These are phyloP conservation scores for Copsychus sechellarum DNA, from an alignment of 2,113 vertebrate species.

Conservation along the genomic window DNA sequence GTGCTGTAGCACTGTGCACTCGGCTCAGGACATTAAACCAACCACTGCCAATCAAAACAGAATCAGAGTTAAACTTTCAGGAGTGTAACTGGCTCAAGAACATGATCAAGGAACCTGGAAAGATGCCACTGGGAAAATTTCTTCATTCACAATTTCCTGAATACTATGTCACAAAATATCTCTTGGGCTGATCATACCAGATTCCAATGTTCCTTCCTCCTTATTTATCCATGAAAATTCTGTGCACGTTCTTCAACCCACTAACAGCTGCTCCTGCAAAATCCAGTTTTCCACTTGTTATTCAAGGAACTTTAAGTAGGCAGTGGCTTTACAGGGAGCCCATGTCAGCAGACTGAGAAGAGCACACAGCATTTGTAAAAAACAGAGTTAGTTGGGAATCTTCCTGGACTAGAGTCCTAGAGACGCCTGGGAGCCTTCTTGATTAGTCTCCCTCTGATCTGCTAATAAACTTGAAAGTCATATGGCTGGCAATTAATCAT, in stretches of 20 bases:
- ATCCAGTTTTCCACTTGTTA: slow-evolving; percentile 17
- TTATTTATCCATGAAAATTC: slow-evolving; percentile 29
- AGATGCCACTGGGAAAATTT: neutral
- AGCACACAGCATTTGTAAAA: neutral
- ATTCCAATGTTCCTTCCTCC: neutral
- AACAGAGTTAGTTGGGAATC: neutral
- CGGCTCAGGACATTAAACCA: slow-evolving; percentile 91
- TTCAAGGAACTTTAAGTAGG: neutral
- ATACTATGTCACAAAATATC: neutral
- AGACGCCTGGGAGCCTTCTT: neutral
- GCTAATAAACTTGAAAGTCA: slow-evolving; percentile 22
- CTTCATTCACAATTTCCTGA: slow-evolving; percentile 42
- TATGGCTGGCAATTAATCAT: neutral
- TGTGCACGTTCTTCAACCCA: neutral
- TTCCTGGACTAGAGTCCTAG: neutral
- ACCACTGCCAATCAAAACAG: slow-evolving; percentile 71
- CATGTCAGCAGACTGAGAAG: neutral
- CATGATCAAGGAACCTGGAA: neutral
- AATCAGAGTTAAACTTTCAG: neutral
- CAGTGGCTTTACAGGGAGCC: neutral
- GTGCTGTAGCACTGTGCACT: slow-evolving; percentile 84
- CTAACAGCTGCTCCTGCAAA: slow-evolving; percentile 28
- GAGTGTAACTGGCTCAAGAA: neutral
- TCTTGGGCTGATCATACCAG: neutral
- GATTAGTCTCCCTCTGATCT: neutral